These are phyloP conservation scores for Platyrinchus mystaceus DNA, from an alignment of 2,797 vertebrate species.

Conservation along the genomic window DNA sequence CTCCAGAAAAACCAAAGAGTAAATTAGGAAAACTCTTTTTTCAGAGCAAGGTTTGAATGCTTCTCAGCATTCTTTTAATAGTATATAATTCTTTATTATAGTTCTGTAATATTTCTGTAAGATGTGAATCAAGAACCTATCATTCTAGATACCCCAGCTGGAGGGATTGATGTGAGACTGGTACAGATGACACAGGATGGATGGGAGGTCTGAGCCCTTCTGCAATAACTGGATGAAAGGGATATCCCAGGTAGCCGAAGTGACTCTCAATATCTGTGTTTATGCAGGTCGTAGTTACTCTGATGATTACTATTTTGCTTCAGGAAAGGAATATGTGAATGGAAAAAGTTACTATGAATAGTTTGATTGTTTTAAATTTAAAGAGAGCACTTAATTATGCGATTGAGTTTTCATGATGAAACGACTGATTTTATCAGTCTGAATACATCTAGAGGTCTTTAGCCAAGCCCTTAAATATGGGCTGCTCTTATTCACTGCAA, in stretches of 20 bases:
- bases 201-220: not conserved
- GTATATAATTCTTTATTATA: not conserved
- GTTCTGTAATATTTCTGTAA: not conserved
- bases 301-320: not conserved
- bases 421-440: not conserved
- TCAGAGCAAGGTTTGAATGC: not conserved
- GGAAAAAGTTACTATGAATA: not conserved
- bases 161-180: rapidly evolving
- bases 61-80: not conserved
- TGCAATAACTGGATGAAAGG: not conserved
- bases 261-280: not conserved
- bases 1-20: not conserved
- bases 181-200: not conserved
- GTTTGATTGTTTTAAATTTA: not conserved
- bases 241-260: not conserved
- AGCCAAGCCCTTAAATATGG: not conserved
- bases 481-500: constrained; percentile 17
- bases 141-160: not conserved
- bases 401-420: not conserved
- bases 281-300: rapidly evolving
- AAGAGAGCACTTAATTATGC: not conserved
- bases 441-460: not conserved
- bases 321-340: not conserved
- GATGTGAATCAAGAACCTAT: not conserved
- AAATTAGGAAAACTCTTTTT: not conserved